Percentiles rank a stretch among this genome's conserved stretches.
phyloP scores from a whole-genome alignment of 2,797 vertebrate genomes.

The Hippoglossus hippoglossus region DNA sequence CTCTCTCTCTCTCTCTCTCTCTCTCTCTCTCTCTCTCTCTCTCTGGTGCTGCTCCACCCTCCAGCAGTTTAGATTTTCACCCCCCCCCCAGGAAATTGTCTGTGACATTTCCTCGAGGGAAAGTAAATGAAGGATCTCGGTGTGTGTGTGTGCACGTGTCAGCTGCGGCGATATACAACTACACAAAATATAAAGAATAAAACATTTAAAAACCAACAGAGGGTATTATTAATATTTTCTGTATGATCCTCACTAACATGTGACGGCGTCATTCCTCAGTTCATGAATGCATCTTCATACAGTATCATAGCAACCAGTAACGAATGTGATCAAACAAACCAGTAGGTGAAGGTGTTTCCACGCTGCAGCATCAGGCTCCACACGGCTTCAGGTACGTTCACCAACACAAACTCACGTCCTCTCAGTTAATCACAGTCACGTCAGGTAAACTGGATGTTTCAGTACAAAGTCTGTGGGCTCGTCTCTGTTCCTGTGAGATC shows the following conservation, averaged over 20 bases:
- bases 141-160: conserved; percentile 5
- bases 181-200: too few species aligned
- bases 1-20: neutral
- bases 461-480: too few species aligned
- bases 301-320: conserved; percentile 25
- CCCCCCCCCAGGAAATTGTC: conserved; percentile 18
- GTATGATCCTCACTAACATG: neutral
- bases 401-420: too few species aligned
- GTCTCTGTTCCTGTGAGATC: neutral
- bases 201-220: too few species aligned
- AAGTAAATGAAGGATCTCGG: conserved; percentile 20
- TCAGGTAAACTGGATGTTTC: too few species aligned
- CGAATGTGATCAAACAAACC: conserved; percentile 3
- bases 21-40: neutral
- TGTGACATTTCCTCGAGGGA: conserved; percentile 41
- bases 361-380: too few species aligned
- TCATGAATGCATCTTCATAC: conserved; percentile 4
- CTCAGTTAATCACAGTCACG: too few species aligned
- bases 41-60: neutral
- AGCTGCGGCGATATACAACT: neutral
- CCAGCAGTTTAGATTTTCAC: conserved; percentile 2
- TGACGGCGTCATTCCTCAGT: neutral
- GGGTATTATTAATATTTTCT: neutral
- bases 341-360: neutral
- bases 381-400: too few species aligned